These are phyloP conservation scores for Eupsittula cactorum DNA, from an alignment of 2,113 vertebrate genomes.

Conservation along the genomic window DNA sequence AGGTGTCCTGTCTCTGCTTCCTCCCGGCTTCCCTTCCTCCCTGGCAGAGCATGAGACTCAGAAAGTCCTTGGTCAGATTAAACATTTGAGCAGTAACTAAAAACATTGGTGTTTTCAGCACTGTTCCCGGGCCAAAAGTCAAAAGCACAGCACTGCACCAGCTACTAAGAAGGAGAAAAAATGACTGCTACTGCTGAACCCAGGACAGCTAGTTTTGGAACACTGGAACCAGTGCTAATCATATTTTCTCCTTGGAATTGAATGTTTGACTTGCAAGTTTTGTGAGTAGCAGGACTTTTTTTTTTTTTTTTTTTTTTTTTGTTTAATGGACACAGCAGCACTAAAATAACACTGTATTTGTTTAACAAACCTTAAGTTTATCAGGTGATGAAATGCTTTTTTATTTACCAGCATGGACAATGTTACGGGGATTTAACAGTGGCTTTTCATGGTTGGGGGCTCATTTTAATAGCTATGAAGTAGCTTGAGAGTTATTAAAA, in stretches of 20 bases:
- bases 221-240: background rate
- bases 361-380: background rate
- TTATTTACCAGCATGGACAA: background rate
- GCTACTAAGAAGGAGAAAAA: too few relatives aligned
- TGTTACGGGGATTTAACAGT: background rate
- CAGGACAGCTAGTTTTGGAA: background rate
- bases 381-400: background rate
- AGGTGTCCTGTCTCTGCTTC: too few relatives aligned
- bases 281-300: background rate
- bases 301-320: background rate
- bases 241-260: background rate
- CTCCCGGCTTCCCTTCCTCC: too few relatives aligned
- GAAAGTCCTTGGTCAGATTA: too few relatives aligned
- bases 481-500: conserved; percentile 59
- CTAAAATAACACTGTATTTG: background rate
- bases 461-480: conserved; percentile 50
- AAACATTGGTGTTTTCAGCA: too few relatives aligned
- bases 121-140: too few relatives aligned
- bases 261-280: background rate
- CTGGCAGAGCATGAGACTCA: too few relatives aligned
- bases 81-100: too few relatives aligned
- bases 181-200: too few relatives aligned
- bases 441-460: conserved; percentile 30
- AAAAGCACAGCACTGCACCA: too few relatives aligned
- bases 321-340: background rate